These are phyloP conservation scores for Macroglossus sobrinus DNA, from an alignment of 2,113 vertebrate genomes.

Conservation along the genomic window DNA sequence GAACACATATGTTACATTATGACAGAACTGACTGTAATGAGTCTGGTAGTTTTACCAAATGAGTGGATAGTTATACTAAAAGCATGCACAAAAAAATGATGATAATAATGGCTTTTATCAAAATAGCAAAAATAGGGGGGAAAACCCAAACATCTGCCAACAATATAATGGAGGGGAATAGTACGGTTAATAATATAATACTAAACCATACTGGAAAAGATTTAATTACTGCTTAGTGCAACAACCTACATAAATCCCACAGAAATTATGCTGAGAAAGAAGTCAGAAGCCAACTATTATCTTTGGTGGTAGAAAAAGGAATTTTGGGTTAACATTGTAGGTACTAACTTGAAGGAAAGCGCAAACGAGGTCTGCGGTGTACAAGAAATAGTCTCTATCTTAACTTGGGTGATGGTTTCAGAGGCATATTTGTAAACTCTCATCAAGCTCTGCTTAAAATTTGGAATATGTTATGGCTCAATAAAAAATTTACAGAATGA, in stretches of 20 bases:
- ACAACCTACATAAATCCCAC: neutral
- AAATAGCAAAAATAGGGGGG: neutral
- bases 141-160: neutral
- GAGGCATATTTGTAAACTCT: neutral
- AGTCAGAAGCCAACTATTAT: neutral
- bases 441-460: neutral
- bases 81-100: neutral
- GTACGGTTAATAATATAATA: neutral
- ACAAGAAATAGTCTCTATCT: neutral
- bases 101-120: neutral
- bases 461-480: neutral
- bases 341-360: neutral
- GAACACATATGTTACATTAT: neutral
- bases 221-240: neutral
- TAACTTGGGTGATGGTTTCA: neutral
- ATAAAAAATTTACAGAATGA: neutral
- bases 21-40: neutral
- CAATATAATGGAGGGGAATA: neutral
- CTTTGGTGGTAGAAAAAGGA: neutral
- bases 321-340: neutral
- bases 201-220: neutral
- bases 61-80: neutral
- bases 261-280: neutral
- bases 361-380: neutral
- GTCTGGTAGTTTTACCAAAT: no score